Evolutionary conservation across 2,888 invertebrate genomes (phyloP).

Genomic region (Eupithecia centaureata): DNA sequence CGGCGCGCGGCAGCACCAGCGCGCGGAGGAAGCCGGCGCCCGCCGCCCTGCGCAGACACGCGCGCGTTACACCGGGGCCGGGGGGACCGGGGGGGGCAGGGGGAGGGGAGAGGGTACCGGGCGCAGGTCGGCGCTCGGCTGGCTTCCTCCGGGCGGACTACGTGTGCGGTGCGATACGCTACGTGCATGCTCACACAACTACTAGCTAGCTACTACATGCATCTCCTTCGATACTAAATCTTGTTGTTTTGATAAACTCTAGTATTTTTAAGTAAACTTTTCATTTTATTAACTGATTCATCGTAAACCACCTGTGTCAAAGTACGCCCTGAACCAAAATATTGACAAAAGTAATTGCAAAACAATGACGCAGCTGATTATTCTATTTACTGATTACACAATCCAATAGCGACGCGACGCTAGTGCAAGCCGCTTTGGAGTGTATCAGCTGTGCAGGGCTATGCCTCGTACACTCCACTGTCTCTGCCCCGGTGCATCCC

Average conservation of each 20-base stretch:
- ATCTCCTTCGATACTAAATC: neutral
- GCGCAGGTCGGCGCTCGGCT: constrained; percentile 31
- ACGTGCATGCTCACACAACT: constrained; percentile 1
- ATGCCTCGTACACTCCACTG: neutral
- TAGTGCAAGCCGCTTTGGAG: too few species aligned
- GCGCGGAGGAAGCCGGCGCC: constrained; percentile 56
- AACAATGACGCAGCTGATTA: neutral
- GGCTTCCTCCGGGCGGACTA: constrained; percentile 55
- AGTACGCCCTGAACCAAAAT: too few species aligned
- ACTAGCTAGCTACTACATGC: neutral
- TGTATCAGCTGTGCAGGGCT: neutral
- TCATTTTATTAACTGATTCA: too few species aligned
- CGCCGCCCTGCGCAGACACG: constrained; percentile 60
- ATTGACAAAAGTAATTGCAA: too few species aligned
- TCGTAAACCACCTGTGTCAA: too few species aligned
- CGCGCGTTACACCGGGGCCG: constrained; percentile 28
- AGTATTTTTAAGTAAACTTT: too few species aligned
- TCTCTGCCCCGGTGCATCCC: too few species aligned
- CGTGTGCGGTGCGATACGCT: constrained; percentile 1
- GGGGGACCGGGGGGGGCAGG: neutral
- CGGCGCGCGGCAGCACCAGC: constrained; percentile 53
- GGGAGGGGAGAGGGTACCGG: constrained; percentile 18
- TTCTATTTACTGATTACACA: neutral
- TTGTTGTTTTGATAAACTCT: neutral
- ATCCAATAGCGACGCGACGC: neutral